A percentile compares a stretch with the other conserved stretches of the same genome.
Conservation (phyloP, 2,888 invertebrate species). For the Taphrorychus bicolor region DNA sequence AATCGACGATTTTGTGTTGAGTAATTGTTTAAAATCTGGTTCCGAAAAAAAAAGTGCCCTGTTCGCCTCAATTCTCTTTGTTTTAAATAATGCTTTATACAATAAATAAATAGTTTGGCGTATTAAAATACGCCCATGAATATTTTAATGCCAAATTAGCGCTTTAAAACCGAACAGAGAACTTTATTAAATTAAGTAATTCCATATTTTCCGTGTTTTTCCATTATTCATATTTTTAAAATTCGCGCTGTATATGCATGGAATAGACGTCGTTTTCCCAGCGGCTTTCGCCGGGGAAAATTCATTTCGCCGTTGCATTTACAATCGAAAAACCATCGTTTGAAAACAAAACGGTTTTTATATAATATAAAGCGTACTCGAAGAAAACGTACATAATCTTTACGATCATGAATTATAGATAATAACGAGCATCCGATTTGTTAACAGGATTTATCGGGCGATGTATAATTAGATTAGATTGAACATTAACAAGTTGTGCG, state of each 20-base stretch:
- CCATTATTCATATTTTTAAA: constrained; percentile 38
- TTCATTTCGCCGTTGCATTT: background rate
- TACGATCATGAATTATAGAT: background rate
- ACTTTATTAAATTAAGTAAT: constrained; percentile 37
- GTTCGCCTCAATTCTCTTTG: background rate
- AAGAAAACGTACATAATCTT: too few species aligned
- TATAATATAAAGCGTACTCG: too few species aligned
- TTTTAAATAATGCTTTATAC: constrained; percentile 29
- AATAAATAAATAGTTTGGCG: constrained; percentile 34
- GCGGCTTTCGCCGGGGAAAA: background rate
- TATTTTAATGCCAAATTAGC: constrained; percentile 37
- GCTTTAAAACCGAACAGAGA: constrained; percentile 23
- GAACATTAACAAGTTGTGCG: background rate
- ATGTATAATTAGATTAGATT: background rate
- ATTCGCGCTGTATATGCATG: constrained; percentile 3
- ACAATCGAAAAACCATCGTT: background rate
- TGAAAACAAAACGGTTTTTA: too few species aligned
- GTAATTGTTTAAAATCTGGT: constrained; percentile 21
- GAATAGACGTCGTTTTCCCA: constrained; percentile 2
- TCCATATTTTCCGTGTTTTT: constrained; percentile 33
- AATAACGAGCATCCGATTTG: background rate
- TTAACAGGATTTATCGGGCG: background rate
- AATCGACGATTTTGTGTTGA: constrained; percentile 32
- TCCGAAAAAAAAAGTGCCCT: background rate
- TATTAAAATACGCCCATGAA: constrained; percentile 33